Evolutionary conservation across 2,888 invertebrate species (phyloP), one percentile per base, ranked within the genome.

Genomic region (Aromia moschata): DNA sequence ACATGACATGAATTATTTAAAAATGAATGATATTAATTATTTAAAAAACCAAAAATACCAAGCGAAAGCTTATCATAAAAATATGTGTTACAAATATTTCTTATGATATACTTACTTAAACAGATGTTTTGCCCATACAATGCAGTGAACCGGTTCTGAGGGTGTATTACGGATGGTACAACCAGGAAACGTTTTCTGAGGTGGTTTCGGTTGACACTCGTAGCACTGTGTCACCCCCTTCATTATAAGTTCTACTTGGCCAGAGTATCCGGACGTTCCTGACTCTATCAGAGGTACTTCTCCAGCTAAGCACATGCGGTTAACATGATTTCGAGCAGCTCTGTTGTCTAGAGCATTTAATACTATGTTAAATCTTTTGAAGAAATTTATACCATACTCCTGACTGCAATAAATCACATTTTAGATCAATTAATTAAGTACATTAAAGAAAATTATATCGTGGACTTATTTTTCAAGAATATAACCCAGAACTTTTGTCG

Each of bases 101-200:
- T 17, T 43, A 53, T 38, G 17, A 54, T 7, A 20, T 49, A 82
- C 86, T 84, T 81, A 94, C 92, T 98, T 98, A 82, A 98, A 99
- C 7, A 99, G 86, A 84, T 98, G 97, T 80, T 99, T 99, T 0
- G 97, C 94, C 99, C 99, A 99, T 14, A 99, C 98, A 69, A 99
- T 96, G 79, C 99, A 99, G 81, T 99, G 99, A 70, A 99, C 97
- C 0, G 96, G 96, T 79, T 99, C 98, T 0, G 97, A 98, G 0
- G 99, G 99, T 0, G 99, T 99, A 79, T 99, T 99, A 37, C 99
- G 86, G 69, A 99, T 99, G 1, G 99, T 99, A 79, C 99, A 99
- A 0, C 98, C 97, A 0, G 99, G 98, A 82, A 89, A 99, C 3
- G 93, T 90, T 79, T 96, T 97, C 76, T 95, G 94, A 12, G 91